These are phyloP conservation scores for Dinocampus coccinellae DNA, from an alignment of 2,888 invertebrate genomes.

Conservation along the genomic window DNA sequence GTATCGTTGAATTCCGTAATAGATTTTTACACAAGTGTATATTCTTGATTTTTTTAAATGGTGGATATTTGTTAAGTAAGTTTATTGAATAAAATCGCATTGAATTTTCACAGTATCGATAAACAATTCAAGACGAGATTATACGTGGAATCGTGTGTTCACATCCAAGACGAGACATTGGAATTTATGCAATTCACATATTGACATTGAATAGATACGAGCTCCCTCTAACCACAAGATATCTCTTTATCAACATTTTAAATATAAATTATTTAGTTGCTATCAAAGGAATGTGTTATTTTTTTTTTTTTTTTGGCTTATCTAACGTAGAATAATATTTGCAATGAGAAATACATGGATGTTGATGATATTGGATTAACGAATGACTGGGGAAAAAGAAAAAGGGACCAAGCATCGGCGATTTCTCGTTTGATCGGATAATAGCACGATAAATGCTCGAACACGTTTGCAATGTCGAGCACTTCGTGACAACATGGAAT, in stretches of 20 bases:
- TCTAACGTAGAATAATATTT: too few species aligned
- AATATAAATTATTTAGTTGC: neutral
- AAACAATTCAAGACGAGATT: slow-evolving; percentile 8
- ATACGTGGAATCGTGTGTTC: neutral
- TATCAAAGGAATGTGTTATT: neutral
- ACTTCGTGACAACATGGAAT: slow-evolving; percentile 14
- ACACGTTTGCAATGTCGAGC: slow-evolving; percentile 27
- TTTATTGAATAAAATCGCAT: neutral
- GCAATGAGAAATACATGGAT: too few species aligned
- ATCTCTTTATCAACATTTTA: neutral
- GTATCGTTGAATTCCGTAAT: slow-evolving; percentile 56
- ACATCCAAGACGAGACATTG: neutral
- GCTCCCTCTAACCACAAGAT: too few species aligned
- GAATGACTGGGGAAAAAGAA: neutral
- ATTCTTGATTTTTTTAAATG: slow-evolving; percentile 5
- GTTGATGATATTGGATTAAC: too few species aligned
- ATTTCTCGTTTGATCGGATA: slow-evolving; percentile 11
- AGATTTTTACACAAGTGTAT: slow-evolving; percentile 42
- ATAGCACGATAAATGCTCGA: slow-evolving; percentile 28
- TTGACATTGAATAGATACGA: neutral
- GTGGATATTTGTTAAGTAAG: slow-evolving; percentile 18
- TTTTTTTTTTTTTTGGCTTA: too few species aligned
- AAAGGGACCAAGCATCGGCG: neutral
- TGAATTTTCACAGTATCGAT: neutral
- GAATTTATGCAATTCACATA: neutral